Evolutionary conservation across 2,888 invertebrate species (phyloP).

Genomic region (Lepidonotus clava): DNA sequence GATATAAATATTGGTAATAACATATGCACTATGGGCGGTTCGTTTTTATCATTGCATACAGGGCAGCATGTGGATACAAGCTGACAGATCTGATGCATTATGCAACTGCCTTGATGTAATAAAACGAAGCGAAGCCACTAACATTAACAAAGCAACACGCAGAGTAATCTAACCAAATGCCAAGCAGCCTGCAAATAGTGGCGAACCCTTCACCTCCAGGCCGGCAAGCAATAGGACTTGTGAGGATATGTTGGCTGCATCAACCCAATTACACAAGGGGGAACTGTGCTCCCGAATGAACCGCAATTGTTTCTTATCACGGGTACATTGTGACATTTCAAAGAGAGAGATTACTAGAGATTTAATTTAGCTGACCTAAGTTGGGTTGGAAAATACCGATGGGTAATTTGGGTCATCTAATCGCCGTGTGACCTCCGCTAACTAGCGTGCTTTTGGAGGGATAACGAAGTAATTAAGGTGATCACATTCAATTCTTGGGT

Average conservation of each 20-base stretch:
- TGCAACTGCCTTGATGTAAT: neutral
- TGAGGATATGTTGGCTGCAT: neutral
- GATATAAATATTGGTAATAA: too few relatives aligned
- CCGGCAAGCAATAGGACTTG: too few relatives aligned
- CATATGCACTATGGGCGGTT: too few relatives aligned
- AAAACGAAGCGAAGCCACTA: neutral
- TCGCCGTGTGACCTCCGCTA: neutral
- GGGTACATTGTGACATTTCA: slow-evolving; percentile 3
- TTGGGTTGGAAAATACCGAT: neutral
- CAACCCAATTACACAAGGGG: neutral
- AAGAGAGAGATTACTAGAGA: neutral
- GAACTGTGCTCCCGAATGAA: neutral
- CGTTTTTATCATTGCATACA: too few relatives aligned
- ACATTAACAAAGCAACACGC: neutral
- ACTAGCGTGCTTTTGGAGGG: neutral
- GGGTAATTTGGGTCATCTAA: neutral
- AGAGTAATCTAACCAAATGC: neutral
- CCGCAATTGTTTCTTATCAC: too few relatives aligned
- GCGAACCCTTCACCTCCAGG: neutral
- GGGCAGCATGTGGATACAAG: too few relatives aligned
- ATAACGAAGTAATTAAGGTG: neutral
- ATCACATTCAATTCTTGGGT: neutral
- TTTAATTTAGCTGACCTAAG: neutral
- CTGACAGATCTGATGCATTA: too few relatives aligned
- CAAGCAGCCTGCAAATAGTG: neutral